Evolutionary conservation across 2,113 vertebrate genomes (phyloP), one percentile per base, ranked within the genome.

Genomic region (Myotis lucifugus): DNA sequence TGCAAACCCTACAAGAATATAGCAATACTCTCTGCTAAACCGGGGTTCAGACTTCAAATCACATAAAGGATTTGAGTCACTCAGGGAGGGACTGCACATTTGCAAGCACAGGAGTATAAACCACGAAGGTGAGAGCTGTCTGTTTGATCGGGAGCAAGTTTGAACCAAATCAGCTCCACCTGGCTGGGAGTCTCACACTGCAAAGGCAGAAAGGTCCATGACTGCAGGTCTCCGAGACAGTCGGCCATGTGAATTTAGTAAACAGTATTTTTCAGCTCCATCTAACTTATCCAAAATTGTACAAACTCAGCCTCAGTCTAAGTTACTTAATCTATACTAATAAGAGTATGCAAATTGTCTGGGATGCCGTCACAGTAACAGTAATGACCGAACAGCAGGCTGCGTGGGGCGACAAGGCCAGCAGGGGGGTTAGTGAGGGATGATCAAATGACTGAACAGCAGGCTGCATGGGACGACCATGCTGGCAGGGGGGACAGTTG

Each of bases 1-100:
- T 1, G 25, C 5, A 9, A 4, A 6, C 14, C 70, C 2, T 6
- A n/a, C 15, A 34, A 83, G 17, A 40, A 17, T 13, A 1, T 0
- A 12, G 6, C 13, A 2, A 37, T 40, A n/a, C 0, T 72, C 77
- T 48, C 76, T 88, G 48, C 5, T 56, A 77, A 76, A 84, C 17
- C 56, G 32, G 7, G 19, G 9, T 72, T 96, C 85, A 29, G 32
- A 83, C 15, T 89, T 90, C n/a, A 81, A 50, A 87, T 96, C 69
- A 77, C 85, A 54, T 52, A 56, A 88, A 94, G 50, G n/a, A 77
- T 34, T 32, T 77, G 52, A 83, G 46, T 91, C 70, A 50, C 74
- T 81, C 40, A n/a, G 37, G 90, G 56, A 69, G 50, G 50, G 48
- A 50, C 5, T 8, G 17, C 74, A 19, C 74, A 50, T 0, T 8